phyloP scores from a whole-genome alignment of 1,140 invertebrate species.

The Triops longicaudatus region DNA sequence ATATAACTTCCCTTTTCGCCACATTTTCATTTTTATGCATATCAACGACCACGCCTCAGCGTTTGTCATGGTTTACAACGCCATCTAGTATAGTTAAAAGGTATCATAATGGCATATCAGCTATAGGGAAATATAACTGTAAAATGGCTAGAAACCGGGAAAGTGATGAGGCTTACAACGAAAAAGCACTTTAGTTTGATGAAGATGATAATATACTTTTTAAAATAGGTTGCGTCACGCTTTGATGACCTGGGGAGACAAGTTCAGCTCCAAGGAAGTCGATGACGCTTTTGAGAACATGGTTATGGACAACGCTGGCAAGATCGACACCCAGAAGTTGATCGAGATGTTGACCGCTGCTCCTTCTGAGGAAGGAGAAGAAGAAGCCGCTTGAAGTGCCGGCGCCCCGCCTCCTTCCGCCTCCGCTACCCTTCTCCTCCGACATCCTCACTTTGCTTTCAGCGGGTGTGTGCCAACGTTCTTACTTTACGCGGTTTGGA shows the following conservation, averaged over 20 bases:
- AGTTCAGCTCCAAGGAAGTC: constrained; percentile 85
- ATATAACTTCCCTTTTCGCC: too few species aligned
- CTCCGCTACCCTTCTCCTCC: constrained; percentile 9
- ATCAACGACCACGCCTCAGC: too few species aligned
- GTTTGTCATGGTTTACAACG: too few species aligned
- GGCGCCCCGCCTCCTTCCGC: constrained; percentile 16
- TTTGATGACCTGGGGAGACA: constrained; percentile 92
- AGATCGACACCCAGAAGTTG: constrained; percentile 81
- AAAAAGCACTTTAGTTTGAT: too few species aligned
- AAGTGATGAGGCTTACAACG: too few species aligned
- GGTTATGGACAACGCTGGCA: constrained; percentile 84
- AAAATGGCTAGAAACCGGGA: too few species aligned
- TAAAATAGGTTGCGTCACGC: constrained; percentile 77
- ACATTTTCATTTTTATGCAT: too few species aligned
- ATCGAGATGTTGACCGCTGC: constrained; percentile 78
- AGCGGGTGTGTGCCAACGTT: not conserved
- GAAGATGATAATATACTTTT: not conserved
- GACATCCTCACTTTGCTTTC: not conserved
- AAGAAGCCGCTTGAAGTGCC: constrained; percentile 39
- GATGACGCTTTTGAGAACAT: constrained; percentile 92
- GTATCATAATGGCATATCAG: too few species aligned
- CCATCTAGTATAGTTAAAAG: too few species aligned
- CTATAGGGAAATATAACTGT: too few species aligned
- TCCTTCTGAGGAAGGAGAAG: constrained; percentile 61
- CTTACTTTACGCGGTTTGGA: not conserved